A percentile compares a stretch with the other conserved stretches of the same genome.
phyloP scores from a whole-genome alignment of 1,140 invertebrate genomes.

The Drosophila jambulina region DNA sequence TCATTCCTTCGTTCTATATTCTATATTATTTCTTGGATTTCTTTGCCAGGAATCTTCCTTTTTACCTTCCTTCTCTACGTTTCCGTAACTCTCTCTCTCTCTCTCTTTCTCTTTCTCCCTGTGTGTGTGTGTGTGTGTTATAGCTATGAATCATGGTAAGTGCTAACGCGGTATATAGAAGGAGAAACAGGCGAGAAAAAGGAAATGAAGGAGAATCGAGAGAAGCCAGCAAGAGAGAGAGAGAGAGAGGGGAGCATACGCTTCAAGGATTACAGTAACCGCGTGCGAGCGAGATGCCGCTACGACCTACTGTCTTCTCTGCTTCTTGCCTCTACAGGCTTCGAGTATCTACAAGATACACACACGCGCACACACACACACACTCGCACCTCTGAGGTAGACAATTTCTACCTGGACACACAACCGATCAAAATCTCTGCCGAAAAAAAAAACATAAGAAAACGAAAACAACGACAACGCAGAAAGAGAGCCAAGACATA shows the following conservation, averaged over 20 bases:
- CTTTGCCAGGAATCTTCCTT: conserved; percentile 7
- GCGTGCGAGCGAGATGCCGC: conserved; percentile 26
- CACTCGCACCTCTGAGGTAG: conserved; percentile 54
- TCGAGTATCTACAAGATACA: conserved; percentile 69
- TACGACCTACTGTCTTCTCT: conserved; percentile 63
- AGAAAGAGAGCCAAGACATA: conserved; percentile 12
- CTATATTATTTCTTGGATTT: conserved; percentile 21
- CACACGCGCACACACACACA: conserved; percentile 37
- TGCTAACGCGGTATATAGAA: conserved; percentile 45
- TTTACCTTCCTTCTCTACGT: conserved; percentile 19
- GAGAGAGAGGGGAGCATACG: conserved; percentile 38
- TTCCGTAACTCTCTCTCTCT: conserved; percentile 5
- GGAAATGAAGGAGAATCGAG: conserved; percentile 7
- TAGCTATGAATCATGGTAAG: conserved; percentile 80
- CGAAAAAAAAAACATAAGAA: conserved; percentile 53
- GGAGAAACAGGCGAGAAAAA: conserved; percentile 12
- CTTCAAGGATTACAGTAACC: conserved; percentile 38
- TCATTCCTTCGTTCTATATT: conserved; percentile 28
- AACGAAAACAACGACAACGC: conserved; percentile 45
- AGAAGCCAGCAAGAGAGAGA: conserved; percentile 18
- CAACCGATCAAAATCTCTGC: conserved; percentile 81
- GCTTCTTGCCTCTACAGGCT: conserved; percentile 16
- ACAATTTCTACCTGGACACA: conserved; percentile 78
- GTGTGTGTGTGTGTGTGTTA: conserved; percentile 9
- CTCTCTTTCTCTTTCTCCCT: neutral